Conservation (phyloP, 2,888 invertebrate genomes). For the Caradrina kadenii region DNA sequence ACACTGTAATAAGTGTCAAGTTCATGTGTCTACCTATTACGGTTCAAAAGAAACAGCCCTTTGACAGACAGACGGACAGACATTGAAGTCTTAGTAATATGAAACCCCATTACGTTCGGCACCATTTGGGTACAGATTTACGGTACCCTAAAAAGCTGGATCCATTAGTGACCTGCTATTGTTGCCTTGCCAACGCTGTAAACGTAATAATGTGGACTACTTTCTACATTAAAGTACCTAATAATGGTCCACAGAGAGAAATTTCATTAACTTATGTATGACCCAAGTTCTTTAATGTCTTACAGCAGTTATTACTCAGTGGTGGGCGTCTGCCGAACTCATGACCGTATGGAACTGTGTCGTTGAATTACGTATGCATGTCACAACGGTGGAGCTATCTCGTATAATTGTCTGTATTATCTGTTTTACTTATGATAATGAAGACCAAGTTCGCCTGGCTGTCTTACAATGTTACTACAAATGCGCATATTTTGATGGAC, state of each 20-base stretch:
- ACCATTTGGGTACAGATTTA: no score
- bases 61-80: no score
- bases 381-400: constrained; percentile 33
- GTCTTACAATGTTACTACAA: neutral
- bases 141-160: neutral
- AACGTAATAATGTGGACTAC: neutral
- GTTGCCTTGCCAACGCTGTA: neutral
- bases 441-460: constrained; percentile 23
- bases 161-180: neutral
- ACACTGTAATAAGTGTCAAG: no score
- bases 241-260: constrained; percentile 13
- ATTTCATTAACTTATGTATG: constrained; percentile 35
- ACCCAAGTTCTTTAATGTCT: constrained; percentile 37
- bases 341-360: constrained; percentile 38
- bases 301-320: constrained; percentile 17
- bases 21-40: no score
- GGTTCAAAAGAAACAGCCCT: no score
- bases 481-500: neutral
- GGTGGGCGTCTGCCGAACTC: constrained; percentile 4
- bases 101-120: no score
- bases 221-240: constrained; percentile 21
- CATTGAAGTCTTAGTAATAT: no score
- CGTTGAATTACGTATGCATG: constrained; percentile 49
- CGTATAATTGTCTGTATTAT: constrained; percentile 42
- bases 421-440: constrained; percentile 39